Evolutionary conservation across 2,888 invertebrate genomes (phyloP).

Genomic region (Drymonia ruficornis): DNA sequence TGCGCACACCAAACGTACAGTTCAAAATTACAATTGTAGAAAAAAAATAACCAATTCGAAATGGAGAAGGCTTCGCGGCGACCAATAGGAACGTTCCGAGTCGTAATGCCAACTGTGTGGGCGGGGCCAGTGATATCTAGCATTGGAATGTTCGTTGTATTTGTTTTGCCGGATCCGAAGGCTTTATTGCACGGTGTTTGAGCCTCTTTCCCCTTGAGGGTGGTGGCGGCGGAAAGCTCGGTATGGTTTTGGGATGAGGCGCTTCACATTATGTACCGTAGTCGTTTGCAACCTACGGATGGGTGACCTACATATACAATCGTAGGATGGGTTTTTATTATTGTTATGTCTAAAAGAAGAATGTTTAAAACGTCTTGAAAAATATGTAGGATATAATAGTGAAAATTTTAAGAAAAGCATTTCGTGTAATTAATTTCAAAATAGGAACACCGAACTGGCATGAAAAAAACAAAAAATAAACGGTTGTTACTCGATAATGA

Average conservation of each 20-base stretch:
- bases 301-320: constrained; percentile 53
- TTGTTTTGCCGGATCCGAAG: constrained; percentile 82
- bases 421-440: neutral
- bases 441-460: neutral
- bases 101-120: constrained; percentile 84
- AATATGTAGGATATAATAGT: too few species aligned
- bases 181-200: constrained; percentile 82
- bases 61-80: constrained; percentile 81
- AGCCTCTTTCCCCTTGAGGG: constrained; percentile 81
- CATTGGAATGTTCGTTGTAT: constrained; percentile 84
- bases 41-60: constrained; percentile 84
- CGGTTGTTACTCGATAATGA: constrained; percentile 59
- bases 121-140: constrained; percentile 85
- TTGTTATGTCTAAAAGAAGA: constrained; percentile 1
- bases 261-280: constrained; percentile 76
- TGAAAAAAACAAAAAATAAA: constrained; percentile 17
- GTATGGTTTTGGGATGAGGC: constrained; percentile 73
- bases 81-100: constrained; percentile 80
- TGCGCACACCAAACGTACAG: constrained; percentile 72
- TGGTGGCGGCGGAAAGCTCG: constrained; percentile 74
- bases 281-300: constrained; percentile 59
- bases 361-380: too few species aligned
- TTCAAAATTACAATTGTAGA: constrained; percentile 82
- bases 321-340: constrained; percentile 25
- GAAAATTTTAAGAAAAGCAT: neutral